These are phyloP conservation scores for Rhinoderma darwinii DNA, from an alignment of 2,113 vertebrate species.

Conservation along the genomic window DNA sequence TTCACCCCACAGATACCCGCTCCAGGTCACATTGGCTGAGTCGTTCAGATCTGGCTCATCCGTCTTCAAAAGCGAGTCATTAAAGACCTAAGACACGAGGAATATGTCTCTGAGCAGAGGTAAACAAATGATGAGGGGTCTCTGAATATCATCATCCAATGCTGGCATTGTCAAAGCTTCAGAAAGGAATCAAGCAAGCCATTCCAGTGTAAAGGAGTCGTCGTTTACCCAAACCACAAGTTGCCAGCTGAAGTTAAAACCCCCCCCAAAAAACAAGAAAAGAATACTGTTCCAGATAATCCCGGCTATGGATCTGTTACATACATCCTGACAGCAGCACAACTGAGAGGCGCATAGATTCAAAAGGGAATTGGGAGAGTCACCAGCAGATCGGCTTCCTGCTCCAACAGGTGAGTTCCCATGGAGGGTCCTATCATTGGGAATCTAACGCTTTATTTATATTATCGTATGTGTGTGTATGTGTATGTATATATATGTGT, in stretches of 20 bases:
- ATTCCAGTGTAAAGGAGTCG: background rate
- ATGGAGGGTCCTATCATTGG: too few species aligned
- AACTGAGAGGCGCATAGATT: background rate
- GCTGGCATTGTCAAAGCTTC: background rate
- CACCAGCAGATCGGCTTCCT: background rate
- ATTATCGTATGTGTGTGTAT: too few species aligned
- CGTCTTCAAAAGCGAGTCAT: background rate
- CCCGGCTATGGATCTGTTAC: background rate
- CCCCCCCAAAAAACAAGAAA: background rate
- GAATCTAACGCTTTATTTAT: too few species aligned
- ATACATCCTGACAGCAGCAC: constrained; percentile 13
- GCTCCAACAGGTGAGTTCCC: constrained; percentile 40
- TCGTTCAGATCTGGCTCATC: background rate
- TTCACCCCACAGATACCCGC: background rate
- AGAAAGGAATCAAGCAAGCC: background rate
- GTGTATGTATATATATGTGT: too few species aligned
- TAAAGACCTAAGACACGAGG: background rate
- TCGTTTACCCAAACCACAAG: background rate
- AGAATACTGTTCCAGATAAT: background rate
- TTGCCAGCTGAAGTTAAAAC: background rate
- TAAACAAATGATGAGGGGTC: background rate
- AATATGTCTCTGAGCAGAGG: background rate
- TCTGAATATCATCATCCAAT: background rate
- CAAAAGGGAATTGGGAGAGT: background rate
- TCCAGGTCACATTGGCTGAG: background rate